Percentiles rank a stretch among this genome's conserved stretches.
Evolutionary conservation across 2,888 invertebrate genomes (phyloP).

Genomic region (Patella ulyssiponensis): DNA sequence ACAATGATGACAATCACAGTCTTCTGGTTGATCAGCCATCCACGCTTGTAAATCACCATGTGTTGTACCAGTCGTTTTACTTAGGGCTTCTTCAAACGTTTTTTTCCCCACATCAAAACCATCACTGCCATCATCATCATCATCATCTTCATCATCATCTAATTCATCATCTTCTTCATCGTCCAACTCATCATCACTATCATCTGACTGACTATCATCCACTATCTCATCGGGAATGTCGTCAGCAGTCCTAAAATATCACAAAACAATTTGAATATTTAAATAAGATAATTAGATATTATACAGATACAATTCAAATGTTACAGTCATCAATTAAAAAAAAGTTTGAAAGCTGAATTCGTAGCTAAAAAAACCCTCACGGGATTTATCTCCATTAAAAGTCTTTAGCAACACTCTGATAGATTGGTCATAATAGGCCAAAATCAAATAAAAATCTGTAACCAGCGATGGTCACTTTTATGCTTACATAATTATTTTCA

Average conservation of each 20-base stretch:
- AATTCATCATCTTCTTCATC: constrained; percentile 48
- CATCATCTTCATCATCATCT: constrained; percentile 57
- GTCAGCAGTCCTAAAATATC: constrained; percentile 43
- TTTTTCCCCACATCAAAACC: constrained; percentile 26
- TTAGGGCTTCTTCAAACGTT: neutral
- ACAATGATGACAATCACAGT: constrained; percentile 66
- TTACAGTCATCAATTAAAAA: too few relatives aligned
- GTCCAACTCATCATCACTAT: constrained; percentile 41
- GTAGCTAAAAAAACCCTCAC: too few relatives aligned
- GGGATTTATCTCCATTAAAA: too few relatives aligned
- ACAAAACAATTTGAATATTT: too few relatives aligned
- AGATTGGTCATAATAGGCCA: too few relatives aligned
- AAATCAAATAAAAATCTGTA: too few relatives aligned
- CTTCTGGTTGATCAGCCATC: neutral
- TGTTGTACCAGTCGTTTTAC: neutral
- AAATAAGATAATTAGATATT: too few relatives aligned
- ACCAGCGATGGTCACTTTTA: too few relatives aligned
- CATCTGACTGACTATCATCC: constrained; percentile 43
- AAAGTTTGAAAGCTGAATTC: too few relatives aligned
- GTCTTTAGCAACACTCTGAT: too few relatives aligned
- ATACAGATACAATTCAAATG: too few relatives aligned
- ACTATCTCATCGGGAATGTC: constrained; percentile 58
- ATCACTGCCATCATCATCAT: constrained; percentile 49
- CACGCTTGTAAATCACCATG: neutral
- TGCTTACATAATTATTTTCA: too few relatives aligned